Base-by-base conservation (phyloP, 2,113 vertebrate species). In the Scomber colias region DNA sequence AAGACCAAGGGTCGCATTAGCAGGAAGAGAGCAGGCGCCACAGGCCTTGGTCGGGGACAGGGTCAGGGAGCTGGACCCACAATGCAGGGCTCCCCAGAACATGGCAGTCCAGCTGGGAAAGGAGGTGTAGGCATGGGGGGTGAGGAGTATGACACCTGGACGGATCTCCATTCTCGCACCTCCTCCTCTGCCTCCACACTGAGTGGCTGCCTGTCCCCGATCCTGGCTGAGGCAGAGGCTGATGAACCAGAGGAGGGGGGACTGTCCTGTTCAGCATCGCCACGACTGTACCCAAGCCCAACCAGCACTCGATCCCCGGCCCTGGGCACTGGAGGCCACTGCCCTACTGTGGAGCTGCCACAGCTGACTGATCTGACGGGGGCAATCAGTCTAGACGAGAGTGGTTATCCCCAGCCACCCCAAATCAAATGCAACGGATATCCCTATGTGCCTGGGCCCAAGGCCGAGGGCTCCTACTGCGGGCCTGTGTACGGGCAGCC, bases 71-170 rank as follows among this genome's bases (percentile, higher is more conserved):
- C 93, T 8, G 11, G 94, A 91, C 90, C 96, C 86, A 84, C 95
- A 88, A 95, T 96, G 93, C 1, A 95, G 93, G 87, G 95, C 90
- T 94, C 98, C 91, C 55, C 92, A 59, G 86, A 98, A 94, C 87
- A 97, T 91, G 3, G 93, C 88, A 92, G 95, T 95, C 73, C 94
- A 12, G 93, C 93, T 0, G 91, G 90, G 4, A 94, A 95, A 88
- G 97, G 95, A 17, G 86, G 87, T 40, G 82, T 92, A 1, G 92
- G 89, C 88, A 91, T 97, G 89, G 96, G 95, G 0, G 90, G 94
- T 46, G 97, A 98, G 0, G 97, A 98, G 89, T 99, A 97, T 0
- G 97, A 99, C 3, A 95, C 96, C 13, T 99, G 98, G 98, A 96
- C 96, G 0, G 97, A 98, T 78, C 96, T 98, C 81, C 95, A 97